Evolutionary conservation across 1,140 invertebrate species (phyloP).

Genomic region (Drosophila bocqueti): DNA sequence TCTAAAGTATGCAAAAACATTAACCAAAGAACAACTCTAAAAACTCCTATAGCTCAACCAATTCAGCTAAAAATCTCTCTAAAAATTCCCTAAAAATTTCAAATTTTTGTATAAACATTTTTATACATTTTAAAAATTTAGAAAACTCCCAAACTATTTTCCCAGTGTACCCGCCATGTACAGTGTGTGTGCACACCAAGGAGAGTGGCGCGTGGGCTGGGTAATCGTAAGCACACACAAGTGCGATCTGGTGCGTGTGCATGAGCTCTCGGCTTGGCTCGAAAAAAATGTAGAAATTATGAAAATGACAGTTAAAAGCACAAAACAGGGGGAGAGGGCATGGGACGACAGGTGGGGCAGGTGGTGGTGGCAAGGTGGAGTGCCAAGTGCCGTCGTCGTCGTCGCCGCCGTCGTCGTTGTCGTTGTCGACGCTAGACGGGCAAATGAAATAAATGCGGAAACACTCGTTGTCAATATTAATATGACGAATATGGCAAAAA

Average conservation of each 20-base stretch:
- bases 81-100: neutral
- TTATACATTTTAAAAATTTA: too few relatives aligned
- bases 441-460: slow-evolving; percentile 81
- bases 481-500: slow-evolving; percentile 83
- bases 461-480: slow-evolving; percentile 83
- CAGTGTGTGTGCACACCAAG: slow-evolving; percentile 23
- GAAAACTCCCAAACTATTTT: neutral
- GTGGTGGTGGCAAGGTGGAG: slow-evolving; percentile 11
- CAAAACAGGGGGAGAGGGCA: slow-evolving; percentile 47
- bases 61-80: neutral
- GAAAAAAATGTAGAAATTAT: slow-evolving; percentile 76
- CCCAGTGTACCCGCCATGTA: slow-evolving; percentile 12
- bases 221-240: slow-evolving; percentile 68
- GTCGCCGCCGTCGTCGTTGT: slow-evolving; percentile 16
- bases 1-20: neutral
- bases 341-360: slow-evolving; percentile 11
- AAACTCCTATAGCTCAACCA: neutral
- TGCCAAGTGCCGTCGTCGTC: slow-evolving; percentile 11
- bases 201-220: slow-evolving; percentile 67
- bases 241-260: slow-evolving; percentile 53
- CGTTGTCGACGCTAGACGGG: slow-evolving; percentile 44
- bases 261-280: slow-evolving; percentile 30
- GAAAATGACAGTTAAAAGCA: slow-evolving; percentile 81
- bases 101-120: too few relatives aligned
- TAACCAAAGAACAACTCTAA: neutral